Percentiles rank a stretch among this genome's conserved stretches.
Evolutionary conservation across 2,113 vertebrate species (phyloP).

Genomic region (Mola mola): DNA sequence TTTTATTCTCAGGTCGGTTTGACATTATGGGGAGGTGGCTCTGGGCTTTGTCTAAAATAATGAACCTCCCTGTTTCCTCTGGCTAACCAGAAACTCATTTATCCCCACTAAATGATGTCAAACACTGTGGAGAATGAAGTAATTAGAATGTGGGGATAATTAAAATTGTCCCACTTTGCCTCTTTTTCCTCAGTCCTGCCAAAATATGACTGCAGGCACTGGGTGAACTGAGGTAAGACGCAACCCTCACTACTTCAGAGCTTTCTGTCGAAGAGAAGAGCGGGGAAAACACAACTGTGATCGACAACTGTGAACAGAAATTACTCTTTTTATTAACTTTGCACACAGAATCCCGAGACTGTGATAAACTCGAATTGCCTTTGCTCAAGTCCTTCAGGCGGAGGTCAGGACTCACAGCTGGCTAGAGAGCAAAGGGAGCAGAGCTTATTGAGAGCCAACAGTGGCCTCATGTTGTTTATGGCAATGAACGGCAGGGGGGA

Average conservation of each 20-base stretch:
- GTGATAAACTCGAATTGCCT: constrained; percentile 6
- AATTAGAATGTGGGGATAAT: constrained; percentile 76
- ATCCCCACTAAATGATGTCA: constrained; percentile 76
- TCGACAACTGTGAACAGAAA: constrained; percentile 4
- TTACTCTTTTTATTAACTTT: background rate
- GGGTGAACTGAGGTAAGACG: constrained; percentile 59
- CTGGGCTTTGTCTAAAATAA: constrained; percentile 75
- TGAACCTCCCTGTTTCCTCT: constrained; percentile 68
- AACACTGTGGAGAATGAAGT: constrained; percentile 71
- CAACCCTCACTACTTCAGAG: constrained; percentile 11
- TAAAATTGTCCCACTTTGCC: constrained; percentile 75
- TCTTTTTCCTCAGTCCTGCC: constrained; percentile 46
- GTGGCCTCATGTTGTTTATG: constrained; percentile 60
- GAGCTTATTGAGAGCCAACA: constrained; percentile 36
- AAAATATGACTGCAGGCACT: constrained; percentile 43
- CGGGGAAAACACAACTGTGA: constrained; percentile 26
- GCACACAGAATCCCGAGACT: constrained; percentile 1
- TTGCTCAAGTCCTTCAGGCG: constrained; percentile 36
- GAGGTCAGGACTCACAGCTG: constrained; percentile 43
- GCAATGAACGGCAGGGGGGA: constrained; percentile 55
- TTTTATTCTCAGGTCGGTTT: constrained; percentile 53
- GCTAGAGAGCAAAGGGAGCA: constrained; percentile 24
- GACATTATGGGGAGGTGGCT: constrained; percentile 51
- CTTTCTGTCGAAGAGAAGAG: constrained; percentile 1
- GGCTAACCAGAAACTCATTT: constrained; percentile 69